Evolutionary conservation across 2,888 invertebrate species (phyloP).

Genomic region (Cistogaster globosa): DNA sequence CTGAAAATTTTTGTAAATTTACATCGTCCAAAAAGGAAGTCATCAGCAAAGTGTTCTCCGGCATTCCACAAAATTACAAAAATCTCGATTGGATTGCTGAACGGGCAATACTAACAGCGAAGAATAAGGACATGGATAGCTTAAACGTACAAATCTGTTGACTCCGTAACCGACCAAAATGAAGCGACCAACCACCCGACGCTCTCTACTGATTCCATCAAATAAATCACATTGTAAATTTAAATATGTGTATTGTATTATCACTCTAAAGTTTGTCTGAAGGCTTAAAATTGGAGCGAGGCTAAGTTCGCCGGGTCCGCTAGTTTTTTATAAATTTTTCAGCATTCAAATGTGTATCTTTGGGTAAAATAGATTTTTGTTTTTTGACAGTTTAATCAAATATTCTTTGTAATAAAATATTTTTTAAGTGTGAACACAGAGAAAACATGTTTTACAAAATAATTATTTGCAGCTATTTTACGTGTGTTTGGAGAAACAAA

Average conservation of each 20-base stretch:
- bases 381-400: no score
- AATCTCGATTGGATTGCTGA: slow-evolving; percentile 50
- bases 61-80: slow-evolving; percentile 40
- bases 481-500: no score
- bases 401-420: no score
- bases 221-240: slow-evolving; percentile 19
- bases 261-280: slow-evolving; percentile 12
- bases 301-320: neutral
- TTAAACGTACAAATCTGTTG: slow-evolving; percentile 7
- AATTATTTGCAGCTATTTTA: no score
- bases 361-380: no score
- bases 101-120: slow-evolving; percentile 49
- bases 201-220: slow-evolving; percentile 5
- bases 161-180: neutral
- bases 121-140: slow-evolving; percentile 50
- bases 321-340: no score
- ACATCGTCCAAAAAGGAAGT: slow-evolving; percentile 34
- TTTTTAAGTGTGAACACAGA: no score
- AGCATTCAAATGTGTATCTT: no score
- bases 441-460: no score
- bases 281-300: neutral
- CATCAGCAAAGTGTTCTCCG: slow-evolving; percentile 42
- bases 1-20: slow-evolving; percentile 17
- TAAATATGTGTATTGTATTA: slow-evolving; percentile 15
- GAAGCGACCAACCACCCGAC: neutral